Evolutionary conservation across 2,113 vertebrate genomes (phyloP), one percentile per base, ranked within the genome.

Genomic region (Labrus mixtus): DNA sequence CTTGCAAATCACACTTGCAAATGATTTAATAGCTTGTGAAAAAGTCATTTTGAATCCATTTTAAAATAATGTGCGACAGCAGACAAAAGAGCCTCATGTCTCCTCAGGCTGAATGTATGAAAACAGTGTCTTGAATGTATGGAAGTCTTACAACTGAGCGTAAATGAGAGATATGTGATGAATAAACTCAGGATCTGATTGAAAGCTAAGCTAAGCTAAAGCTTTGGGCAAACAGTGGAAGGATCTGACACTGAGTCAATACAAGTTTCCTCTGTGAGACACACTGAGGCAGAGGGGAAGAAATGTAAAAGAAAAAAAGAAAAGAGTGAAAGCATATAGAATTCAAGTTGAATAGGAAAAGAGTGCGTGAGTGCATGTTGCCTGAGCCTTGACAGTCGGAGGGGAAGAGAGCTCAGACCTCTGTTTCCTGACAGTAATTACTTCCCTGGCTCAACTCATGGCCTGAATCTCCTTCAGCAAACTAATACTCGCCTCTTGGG

Each of bases 341-440:
- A 57, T 67, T 68, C 33, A 81, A 86, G 56, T 7, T 61, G 54
- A 53, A 51, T 6, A 46, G 48, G 62, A 11, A 66, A 29, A 37
- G 63, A 15, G 7, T 19, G 29, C 48, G 15, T 17, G 19, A 51
- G 64, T 41, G 43, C 1, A 9, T 64, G 65, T 33, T 67, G 54
- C 58, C 17, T 16, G 13, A 45, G 66, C 50, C 74, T 60, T 53
- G 61, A 72, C 55, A 79, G 60, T 45, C 1, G 7, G 54, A 48
- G 56, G 56, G 58, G 33, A 20, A 45, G 55, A 62, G 45, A 73
- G 68, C 51, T 80, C 68, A 77, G 76, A 76, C 58, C 41, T 76
- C 62, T 50, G 58, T 61, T 88, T 84, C 78, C 81, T 82, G 77
- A 91, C 81, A 15, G 68, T 87, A 88, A 92, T 91, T 88, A 89